Evolutionary conservation across 2,113 vertebrate genomes (phyloP).

Genomic region (Ammodramus savannarum): DNA sequence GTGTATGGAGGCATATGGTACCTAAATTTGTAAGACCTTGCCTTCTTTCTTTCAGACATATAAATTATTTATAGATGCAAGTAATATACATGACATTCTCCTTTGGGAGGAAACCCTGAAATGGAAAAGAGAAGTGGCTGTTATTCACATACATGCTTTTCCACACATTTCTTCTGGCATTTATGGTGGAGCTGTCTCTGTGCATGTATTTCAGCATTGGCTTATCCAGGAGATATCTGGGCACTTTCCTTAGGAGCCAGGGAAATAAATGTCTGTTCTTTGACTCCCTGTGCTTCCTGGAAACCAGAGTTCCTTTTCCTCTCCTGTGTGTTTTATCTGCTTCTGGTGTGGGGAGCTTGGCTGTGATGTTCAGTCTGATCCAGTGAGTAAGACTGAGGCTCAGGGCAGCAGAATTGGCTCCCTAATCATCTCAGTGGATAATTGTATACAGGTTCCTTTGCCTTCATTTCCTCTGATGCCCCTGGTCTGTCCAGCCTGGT

Average conservation of each 20-base stretch:
- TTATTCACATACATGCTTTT: not conserved
- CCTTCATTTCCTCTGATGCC: not conserved
- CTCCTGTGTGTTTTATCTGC: not conserved
- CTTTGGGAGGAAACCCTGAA: not conserved
- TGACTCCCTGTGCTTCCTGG: not conserved
- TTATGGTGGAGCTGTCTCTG: not conserved
- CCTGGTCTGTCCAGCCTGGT: not conserved
- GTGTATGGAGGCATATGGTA: not conserved
- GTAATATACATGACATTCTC: not conserved
- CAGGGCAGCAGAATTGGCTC: not conserved
- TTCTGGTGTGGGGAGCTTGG: not conserved
- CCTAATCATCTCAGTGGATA: not conserved
- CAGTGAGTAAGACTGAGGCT: not conserved
- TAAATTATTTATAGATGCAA: constrained; percentile 21
- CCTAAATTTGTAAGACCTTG: not conserved
- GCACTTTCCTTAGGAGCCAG: not conserved
- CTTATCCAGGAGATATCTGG: not conserved
- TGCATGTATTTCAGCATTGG: not conserved
- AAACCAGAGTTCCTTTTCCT: not conserved
- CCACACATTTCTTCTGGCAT: not conserved
- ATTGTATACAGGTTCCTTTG: not conserved
- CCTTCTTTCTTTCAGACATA: not conserved
- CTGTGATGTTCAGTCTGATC: not conserved
- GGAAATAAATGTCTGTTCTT: not conserved
- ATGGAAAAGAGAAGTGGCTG: not conserved